Percentiles rank a stretch among this genome's conserved stretches.
Conservation (phyloP, 2,888 invertebrate genomes). For the Ommatoiulus sabulosus region DNA sequence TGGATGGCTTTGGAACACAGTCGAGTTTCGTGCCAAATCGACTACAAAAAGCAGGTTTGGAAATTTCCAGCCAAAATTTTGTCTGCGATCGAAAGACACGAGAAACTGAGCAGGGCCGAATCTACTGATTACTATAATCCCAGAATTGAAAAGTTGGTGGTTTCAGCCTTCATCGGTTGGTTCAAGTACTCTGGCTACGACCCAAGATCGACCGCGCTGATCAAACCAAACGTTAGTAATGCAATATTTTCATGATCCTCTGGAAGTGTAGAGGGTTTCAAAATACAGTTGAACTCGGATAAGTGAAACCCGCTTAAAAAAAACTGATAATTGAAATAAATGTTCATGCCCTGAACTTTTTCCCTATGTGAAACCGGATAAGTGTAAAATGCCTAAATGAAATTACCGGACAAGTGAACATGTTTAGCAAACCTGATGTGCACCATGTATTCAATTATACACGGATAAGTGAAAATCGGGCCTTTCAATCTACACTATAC, state of each 20-base stretch:
- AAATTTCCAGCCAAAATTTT: slow-evolving; percentile 17
- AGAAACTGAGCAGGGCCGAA: not conserved
- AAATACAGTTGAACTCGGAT: no score
- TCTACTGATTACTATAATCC: slow-evolving; percentile 48
- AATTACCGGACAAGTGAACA: no score
- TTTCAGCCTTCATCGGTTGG: slow-evolving; percentile 50
- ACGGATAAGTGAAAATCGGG: no score
- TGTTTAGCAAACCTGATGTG: no score
- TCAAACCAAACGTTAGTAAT: not conserved
- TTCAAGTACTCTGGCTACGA: slow-evolving; percentile 51
- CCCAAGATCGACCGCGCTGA: not conserved
- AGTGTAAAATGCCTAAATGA: no score
- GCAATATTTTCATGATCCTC: not conserved
- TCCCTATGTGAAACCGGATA: no score
- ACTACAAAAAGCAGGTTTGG: slow-evolving; percentile 31
- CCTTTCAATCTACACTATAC: no score
- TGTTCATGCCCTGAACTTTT: no score
- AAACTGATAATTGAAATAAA: no score
- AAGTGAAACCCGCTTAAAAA: no score
- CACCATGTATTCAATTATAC: no score
- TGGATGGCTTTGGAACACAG: not conserved
- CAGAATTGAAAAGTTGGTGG: slow-evolving; percentile 55
- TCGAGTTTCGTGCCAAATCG: not conserved
- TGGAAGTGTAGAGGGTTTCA: no score
- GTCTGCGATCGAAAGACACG: not conserved